phyloP scores from a whole-genome alignment of 1,140 invertebrate species.

The Euura saliciscinereae region DNA sequence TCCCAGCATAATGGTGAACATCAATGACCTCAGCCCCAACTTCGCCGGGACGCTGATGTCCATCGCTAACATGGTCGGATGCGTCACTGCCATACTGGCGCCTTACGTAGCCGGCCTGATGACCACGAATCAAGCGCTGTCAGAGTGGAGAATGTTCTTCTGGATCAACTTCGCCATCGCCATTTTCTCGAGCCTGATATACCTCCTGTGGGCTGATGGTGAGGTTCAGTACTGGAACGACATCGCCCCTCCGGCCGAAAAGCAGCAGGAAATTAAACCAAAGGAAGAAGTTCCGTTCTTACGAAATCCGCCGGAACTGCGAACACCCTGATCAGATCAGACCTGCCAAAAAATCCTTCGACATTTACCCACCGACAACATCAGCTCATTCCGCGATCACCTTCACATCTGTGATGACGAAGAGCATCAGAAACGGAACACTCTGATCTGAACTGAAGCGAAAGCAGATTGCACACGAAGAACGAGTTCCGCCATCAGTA shows the following conservation, averaged over 20 bases:
- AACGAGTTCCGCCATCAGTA: too few relatives aligned
- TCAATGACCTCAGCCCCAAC: slow-evolving; percentile 80
- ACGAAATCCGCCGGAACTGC: background rate
- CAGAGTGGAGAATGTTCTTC: slow-evolving; percentile 81
- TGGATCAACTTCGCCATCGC: slow-evolving; percentile 79
- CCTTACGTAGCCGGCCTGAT: slow-evolving; percentile 78
- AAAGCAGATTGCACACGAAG: too few relatives aligned
- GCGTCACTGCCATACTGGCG: slow-evolving; percentile 77
- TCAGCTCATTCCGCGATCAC: background rate
- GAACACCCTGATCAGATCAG: background rate
- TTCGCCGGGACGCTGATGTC: slow-evolving; percentile 81
- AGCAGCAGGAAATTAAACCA: background rate
- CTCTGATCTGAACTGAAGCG: too few relatives aligned
- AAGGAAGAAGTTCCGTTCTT: background rate
- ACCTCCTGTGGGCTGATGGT: slow-evolving; percentile 71
- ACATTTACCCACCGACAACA: background rate
- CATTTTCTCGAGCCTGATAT: slow-evolving; percentile 74
- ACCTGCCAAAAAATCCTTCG: background rate
- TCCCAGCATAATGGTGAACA: slow-evolving; percentile 76
- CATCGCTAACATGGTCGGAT: slow-evolving; percentile 79
- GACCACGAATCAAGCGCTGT: slow-evolving; percentile 69
- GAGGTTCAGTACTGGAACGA: slow-evolving; percentile 75
- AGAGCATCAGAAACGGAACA: too few relatives aligned
- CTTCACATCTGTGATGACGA: too few relatives aligned
- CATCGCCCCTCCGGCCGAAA: slow-evolving; percentile 24